Base-by-base conservation (phyloP, 2,113 vertebrate species). In the Anoplopoma fimbria region DNA sequence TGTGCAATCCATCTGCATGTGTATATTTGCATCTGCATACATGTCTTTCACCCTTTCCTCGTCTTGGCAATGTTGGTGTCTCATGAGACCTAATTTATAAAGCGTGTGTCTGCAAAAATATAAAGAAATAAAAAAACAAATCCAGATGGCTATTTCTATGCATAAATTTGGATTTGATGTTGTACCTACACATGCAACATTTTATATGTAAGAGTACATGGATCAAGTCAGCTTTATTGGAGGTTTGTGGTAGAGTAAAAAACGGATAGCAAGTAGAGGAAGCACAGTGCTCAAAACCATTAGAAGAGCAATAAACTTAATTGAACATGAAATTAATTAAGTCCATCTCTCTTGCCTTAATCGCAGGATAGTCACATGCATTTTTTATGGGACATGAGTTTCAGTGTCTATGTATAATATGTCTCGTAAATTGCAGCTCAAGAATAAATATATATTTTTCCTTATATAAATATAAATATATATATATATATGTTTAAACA, bases 31-130 rank as follows among this genome's bases (percentile, higher is more conserved):
- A 68, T 75, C 29, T 49, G 31, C 34, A 38, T 87, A 36, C 31
- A 74, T 63, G 77, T 73, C 55, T 81, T 79, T 79, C 23, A 47
- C n/a, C 13, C 58, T 82, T 77, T 77, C 27, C 61, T 33, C 17
- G 2, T 76, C 42, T 12, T 25, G 53, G 65, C 69, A 68, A 68
- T 3, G 13, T 5, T 38, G 40, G 10, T 13, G 25, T 86, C 86
- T 79, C 87, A 21, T 53, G 80, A 81, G 90, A 83, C 29, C 82
- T 88, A 10, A 90, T 92, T 85, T 85, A 85, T 65, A 71, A 69
- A 82, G 64, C 42, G 7, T 68, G 38, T 34, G 74, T 84, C 58
- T 79, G 55, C 38, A 61, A 36, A 38, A 34, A 71, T 38, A 71
- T 60, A 60, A 45, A 75, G 45, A 58, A 62, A 75, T 60, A 38